Conservation (phyloP, 2,797 vertebrate species). For the Euphonia xanthogaster region DNA sequence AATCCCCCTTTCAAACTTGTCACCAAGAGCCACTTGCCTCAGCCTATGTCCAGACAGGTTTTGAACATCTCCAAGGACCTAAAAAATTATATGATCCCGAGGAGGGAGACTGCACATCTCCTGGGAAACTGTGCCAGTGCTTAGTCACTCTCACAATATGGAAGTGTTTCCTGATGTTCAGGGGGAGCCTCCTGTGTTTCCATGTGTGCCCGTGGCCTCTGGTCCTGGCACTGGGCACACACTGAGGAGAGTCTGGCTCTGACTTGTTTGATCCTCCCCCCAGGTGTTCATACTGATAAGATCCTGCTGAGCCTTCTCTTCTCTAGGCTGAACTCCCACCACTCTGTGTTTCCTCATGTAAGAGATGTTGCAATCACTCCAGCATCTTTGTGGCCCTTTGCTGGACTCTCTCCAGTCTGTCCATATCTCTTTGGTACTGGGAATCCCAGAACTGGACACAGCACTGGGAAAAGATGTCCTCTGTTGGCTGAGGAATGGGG, state of each 20-base stretch:
- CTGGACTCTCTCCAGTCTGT: not conserved
- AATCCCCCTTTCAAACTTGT: not conserved
- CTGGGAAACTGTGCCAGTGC: not conserved
- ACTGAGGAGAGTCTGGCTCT: not conserved
- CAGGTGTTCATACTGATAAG: not conserved
- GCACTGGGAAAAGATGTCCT: not conserved
- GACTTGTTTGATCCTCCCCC: not conserved
- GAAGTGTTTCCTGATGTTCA: not conserved
- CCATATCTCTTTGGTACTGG: not conserved
- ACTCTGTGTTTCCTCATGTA: not conserved
- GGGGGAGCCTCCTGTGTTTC: not conserved
- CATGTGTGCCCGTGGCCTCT: not conserved
- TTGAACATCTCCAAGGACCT: not conserved
- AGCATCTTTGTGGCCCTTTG: not conserved
- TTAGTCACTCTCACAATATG: too few species aligned
- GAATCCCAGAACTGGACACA: not conserved
- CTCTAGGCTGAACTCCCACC: not conserved
- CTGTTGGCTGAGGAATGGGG: not conserved
- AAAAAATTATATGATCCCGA: not conserved
- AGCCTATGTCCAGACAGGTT: not conserved
- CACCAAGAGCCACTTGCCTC: not conserved
- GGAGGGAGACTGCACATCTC: not conserved
- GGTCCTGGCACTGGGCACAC: not conserved
- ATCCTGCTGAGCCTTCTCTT: not conserved
- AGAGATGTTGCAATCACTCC: not conserved